Evolutionary conservation across 2,797 vertebrate species (phyloP).

Genomic region (Danio aesculapii): DNA sequence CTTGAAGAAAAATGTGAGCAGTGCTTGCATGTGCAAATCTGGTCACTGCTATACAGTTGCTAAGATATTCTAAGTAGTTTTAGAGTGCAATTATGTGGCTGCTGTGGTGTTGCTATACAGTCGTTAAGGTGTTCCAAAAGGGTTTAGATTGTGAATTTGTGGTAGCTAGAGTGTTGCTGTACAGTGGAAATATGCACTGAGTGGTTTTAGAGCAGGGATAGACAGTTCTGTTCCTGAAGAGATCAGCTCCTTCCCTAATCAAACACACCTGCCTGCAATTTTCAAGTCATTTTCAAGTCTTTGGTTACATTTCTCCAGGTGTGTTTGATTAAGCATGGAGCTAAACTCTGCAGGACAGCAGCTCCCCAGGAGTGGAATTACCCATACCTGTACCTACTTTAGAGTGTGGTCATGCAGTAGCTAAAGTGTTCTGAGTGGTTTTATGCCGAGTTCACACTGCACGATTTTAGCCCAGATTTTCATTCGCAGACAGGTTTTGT

Average conservation of each 20-base stretch:
- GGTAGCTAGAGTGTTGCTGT: conserved; percentile 12
- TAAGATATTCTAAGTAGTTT: conserved; percentile 10
- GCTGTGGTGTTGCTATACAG: conserved; percentile 9
- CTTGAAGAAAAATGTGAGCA: background rate
- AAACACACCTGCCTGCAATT: background rate
- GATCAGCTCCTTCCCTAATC: background rate
- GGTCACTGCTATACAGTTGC: background rate
- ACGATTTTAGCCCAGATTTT: no score
- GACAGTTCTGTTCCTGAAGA: background rate
- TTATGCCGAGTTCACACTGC: background rate
- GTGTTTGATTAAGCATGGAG: background rate
- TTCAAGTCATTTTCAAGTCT: background rate
- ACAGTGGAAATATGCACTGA: background rate
- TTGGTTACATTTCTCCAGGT: background rate
- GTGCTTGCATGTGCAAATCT: background rate
- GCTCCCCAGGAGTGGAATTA: background rate
- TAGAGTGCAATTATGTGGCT: conserved; percentile 6
- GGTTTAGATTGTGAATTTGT: background rate
- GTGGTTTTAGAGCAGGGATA: background rate
- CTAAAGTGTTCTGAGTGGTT: background rate
- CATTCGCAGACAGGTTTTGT: no score
- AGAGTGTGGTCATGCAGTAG: background rate
- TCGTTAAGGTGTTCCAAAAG: background rate
- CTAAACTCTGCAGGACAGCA: background rate
- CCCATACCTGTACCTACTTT: background rate